Base-by-base conservation (phyloP, 2,888 invertebrate species). In the Nezara viridula region DNA sequence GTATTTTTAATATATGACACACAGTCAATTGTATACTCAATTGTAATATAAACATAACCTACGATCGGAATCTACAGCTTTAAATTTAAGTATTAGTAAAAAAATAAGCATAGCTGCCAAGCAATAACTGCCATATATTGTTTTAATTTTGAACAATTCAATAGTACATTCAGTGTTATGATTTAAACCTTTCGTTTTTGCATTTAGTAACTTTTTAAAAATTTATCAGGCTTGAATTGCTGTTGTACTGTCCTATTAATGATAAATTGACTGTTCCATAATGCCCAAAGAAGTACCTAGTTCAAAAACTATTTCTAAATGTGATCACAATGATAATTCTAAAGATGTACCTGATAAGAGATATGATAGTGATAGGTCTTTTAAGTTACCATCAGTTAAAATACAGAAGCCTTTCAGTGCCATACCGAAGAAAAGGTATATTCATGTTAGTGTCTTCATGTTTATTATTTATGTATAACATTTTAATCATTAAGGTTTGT, bases 401-500 rank as follows among this genome's bases (percentile, higher is more conserved):
- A 9, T 66, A 44, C 87, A 88, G 7, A 89, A 88, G 24, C 88
- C 85, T 21, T 12, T 47, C 14, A 60, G 88, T 60, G 66, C 81
- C 21, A 50, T 89, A 24, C 85, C 89, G 32, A 89, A 89, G 49
- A 89, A 85, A 88, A 89, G 89, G 89, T 89, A 66, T 27, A 37
- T 60, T 19, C 0, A 40, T 66, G 32, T 44, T 47, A 47, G 1
- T 77, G 16, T 21, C 7, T 50, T 24, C 2, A 19, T 40, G 14
- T 81, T 47, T 37, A 44, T 49, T 81, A n/a, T 88, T 50, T 5
- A 32, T 77, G 5, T 32, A 2, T 32, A 27, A 12, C 81, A 27
- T 32, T 77, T 49, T 49, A 60, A 88, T 19, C 40, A 2, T 37
- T 6, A 47, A 47, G 37, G 24, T 88, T 81, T 47, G 94, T 94